Base-by-base conservation (phyloP, 92 coral and sea anemone species). In the Isaurus tuberculatus region DNA sequence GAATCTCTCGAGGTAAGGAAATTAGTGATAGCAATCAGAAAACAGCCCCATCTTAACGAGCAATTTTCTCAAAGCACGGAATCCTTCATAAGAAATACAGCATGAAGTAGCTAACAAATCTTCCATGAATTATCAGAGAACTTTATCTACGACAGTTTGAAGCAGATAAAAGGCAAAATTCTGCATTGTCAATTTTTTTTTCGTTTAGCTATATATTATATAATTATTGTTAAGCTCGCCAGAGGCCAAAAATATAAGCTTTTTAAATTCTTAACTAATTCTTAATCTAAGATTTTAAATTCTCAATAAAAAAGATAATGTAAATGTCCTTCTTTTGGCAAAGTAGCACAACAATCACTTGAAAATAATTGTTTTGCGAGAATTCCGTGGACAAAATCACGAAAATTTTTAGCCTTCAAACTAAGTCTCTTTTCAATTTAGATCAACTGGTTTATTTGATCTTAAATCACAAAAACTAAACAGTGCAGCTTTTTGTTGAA, bases 31-130 rank as follows among this genome's bases (percentile, higher is more conserved):
- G 6, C 5, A 40, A 40, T 40, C 46, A 40, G 46, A 40, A 6
- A 40, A 6, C 46, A 7, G 7, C 46, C 46, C 10, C 46, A 40
- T 13, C 46, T 40, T 2, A 22, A 55, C n/a, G n/a, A 11, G 25
- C 73, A 72, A 42, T 31, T 43, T 44, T 44, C 17, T 5, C 36
- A 22, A 48, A 29, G 48, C 79, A 73, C 79, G 37, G 27, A 70
- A 73, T 15, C 15, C 16, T 6, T 13, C 34, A 40, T 25, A 17
- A n/a, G 9, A 37, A 65, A 11, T 11, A 65, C 4, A 15, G 14
- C 1, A 30, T 4, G 11, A 29, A 27, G 33, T 28, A 65, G n/a
- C 71, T 14, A 65, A 20, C 11, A 20, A 65, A 40, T 6, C 46
- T 9, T 40, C 42, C 11, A 3, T 28, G 3, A 19, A 28, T 4